Evolutionary conservation across 2,797 vertebrate genomes (phyloP).

Genomic region (Poecile montanus): DNA sequence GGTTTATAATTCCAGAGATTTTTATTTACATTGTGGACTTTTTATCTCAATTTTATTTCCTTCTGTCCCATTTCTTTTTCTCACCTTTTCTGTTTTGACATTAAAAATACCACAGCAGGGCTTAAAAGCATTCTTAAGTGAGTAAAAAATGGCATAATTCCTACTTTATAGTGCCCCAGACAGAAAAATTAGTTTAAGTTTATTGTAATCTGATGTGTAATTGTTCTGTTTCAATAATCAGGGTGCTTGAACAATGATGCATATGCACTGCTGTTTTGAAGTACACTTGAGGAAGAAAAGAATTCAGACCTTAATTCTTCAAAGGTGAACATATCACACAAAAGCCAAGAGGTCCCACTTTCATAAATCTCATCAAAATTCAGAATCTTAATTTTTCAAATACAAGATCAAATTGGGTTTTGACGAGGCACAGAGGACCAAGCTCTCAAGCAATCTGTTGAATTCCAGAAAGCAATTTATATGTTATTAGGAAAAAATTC

Average conservation of each 20-base stretch:
- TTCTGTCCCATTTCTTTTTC: background rate
- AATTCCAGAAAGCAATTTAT: background rate
- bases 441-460: background rate
- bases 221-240: slow-evolving; percentile 8
- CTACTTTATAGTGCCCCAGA: accelerated
- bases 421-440: background rate
- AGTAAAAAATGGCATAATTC: background rate
- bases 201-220: background rate
- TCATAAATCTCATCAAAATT: background rate
- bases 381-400: background rate
- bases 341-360: slow-evolving; percentile 18
- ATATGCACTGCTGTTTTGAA: background rate
- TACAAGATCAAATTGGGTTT: background rate
- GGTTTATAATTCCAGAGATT: background rate
- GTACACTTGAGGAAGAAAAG: background rate
- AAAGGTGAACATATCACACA: background rate
- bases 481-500: background rate
- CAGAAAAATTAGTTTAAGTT: background rate
- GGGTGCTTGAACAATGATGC: background rate
- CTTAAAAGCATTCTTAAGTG: background rate
- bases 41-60: background rate
- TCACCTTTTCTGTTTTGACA: background rate
- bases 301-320: background rate
- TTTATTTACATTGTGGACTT: background rate
- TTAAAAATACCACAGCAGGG: background rate